Base-by-base conservation (phyloP, 2,888 invertebrate genomes). In the Fragum whitleyi region DNA sequence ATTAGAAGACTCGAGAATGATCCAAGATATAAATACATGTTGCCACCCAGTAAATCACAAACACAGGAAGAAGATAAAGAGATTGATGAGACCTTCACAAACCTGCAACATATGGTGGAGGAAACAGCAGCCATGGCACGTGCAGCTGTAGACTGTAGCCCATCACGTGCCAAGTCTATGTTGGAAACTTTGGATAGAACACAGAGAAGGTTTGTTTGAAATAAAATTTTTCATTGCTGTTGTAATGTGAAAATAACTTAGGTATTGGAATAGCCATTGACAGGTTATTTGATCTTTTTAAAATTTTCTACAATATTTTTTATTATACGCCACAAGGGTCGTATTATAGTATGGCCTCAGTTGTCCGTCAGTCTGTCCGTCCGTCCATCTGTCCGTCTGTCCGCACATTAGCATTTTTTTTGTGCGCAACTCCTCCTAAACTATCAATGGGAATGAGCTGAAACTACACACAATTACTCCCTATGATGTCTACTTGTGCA, bases 121-220 rank as follows among this genome's bases (percentile, higher is more conserved):
- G 88, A 89, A 67, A 92, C 92, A 21, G 92, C 91, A 14, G 90
- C 90, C 67, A 85, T 92, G 88, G 90, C 92, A 0, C 86, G 90
- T 32, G 89, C 87, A 2, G 92, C 92, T 9, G 86, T 92, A 9
- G 81, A 86, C 28, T 88, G 87, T 39, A 90, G 89, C 77, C 91
- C 92, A 0, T 62, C 86, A 32, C 86, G 90, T 68, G 86, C 83
- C n/a, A 77, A 79, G 32, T 78, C 82, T 1, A 81, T 89, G 62
- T 70, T 89, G 59, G 79, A 86, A 26, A 77, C 75, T 11, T 55
- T 87, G 62, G 87, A 88, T 14, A 76, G 77, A 32, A 75, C 83
- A 28, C 81, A 79, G 26, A 85, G 80, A 69, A 83, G 81, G 83
- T 85, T 39, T 14, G 76, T 71, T 28, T 53, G n/a, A 53, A 19